phyloP scores from a whole-genome alignment of 53 echinoderm and acorn worm genomes.

The Crossaster papposus region DNA sequence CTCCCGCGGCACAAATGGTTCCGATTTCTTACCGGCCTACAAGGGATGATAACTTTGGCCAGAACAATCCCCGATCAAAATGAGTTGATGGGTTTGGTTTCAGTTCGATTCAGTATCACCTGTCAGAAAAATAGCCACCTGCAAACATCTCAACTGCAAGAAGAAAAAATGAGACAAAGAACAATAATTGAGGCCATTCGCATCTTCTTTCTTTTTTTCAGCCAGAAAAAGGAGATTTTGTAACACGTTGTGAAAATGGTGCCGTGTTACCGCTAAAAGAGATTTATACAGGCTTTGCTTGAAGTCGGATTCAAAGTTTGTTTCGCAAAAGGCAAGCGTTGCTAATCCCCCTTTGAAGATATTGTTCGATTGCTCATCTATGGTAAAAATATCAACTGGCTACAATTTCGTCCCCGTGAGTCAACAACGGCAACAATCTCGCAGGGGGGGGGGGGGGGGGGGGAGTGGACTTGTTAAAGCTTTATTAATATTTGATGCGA shows the following conservation, averaged over 20 bases:
- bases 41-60: not conserved
- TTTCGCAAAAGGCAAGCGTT: too few species aligned
- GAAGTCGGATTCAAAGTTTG: too few species aligned
- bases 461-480: not conserved
- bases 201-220: not conserved
- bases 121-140: not conserved
- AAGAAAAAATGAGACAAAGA: not conserved
- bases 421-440: too few species aligned
- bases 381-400: too few species aligned
- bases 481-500: not conserved
- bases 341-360: too few species aligned
- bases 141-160: not conserved
- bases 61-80: not conserved
- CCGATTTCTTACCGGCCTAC: not conserved
- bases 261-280: too few species aligned
- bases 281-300: too few species aligned
- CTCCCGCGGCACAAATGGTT: not conserved
- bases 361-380: too few species aligned
- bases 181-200: not conserved
- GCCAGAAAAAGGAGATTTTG: not conserved
- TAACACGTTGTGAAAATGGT: not conserved
- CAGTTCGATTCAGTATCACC: not conserved
- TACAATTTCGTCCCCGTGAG: too few species aligned
- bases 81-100: conserved; percentile 16
- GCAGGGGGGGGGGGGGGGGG: too few species aligned